phyloP scores from a whole-genome alignment of 2,888 invertebrate genomes.

The Drosophila anceps region DNA sequence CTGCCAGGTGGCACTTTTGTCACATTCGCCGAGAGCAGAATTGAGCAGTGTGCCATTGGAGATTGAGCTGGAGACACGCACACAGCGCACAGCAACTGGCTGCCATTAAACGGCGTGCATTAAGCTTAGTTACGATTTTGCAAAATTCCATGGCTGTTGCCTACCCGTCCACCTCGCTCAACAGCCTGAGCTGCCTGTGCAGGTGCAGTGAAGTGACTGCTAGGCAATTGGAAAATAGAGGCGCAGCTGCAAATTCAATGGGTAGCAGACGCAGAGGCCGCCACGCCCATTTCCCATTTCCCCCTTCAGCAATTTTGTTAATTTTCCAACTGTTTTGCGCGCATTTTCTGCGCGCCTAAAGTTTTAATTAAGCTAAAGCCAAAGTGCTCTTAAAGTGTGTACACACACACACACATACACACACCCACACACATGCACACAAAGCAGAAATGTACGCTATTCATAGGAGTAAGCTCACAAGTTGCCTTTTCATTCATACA shows the following conservation, averaged over 20 bases:
- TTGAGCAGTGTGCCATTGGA: neutral
- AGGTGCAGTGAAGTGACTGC: slow-evolving; percentile 16
- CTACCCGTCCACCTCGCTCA: too few relatives aligned
- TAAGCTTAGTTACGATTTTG: slow-evolving; percentile 56
- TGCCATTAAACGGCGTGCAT: slow-evolving; percentile 48
- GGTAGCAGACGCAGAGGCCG: neutral
- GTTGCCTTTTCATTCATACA: slow-evolving; percentile 60
- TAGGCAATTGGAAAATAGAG: slow-evolving; percentile 29
- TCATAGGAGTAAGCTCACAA: slow-evolving; percentile 35
- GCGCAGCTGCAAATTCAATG: slow-evolving; percentile 43
- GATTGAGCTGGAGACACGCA: neutral
- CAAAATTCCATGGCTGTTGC: slow-evolving; percentile 38
- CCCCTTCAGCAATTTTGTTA: slow-evolving; percentile 65
- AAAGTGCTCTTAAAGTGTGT: slow-evolving; percentile 37
- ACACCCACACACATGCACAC: slow-evolving; percentile 17
- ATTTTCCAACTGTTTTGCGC: slow-evolving; percentile 74
- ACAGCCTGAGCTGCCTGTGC: slow-evolving; percentile 1
- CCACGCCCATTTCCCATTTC: neutral
- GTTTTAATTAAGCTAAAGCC: slow-evolving; percentile 74
- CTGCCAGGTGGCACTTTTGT: slow-evolving; percentile 8
- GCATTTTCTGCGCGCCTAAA: slow-evolving; percentile 64
- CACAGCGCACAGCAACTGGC: slow-evolving; percentile 5
- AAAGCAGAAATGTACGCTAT: slow-evolving; percentile 45
- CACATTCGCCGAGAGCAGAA: neutral
- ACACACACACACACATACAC: slow-evolving; percentile 14